Conservation (phyloP, 2,113 vertebrate species). For the Saccopteryx bilineata region DNA sequence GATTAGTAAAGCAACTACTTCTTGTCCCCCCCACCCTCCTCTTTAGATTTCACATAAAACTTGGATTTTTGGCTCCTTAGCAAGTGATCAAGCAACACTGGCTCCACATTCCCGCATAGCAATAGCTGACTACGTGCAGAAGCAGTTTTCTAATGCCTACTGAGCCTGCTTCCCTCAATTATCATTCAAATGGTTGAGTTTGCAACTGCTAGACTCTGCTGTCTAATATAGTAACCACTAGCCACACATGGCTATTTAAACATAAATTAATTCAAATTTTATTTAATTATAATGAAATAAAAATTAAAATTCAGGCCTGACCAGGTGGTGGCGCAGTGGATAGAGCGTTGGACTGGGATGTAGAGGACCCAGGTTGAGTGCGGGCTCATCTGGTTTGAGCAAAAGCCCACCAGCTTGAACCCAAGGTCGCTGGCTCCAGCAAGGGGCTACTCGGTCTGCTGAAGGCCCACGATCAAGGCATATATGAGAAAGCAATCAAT, state of each 20-base stretch:
- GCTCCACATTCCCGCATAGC: background rate
- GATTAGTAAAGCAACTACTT: no score
- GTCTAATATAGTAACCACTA: background rate
- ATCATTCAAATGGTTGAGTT: background rate
- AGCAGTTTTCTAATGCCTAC: background rate
- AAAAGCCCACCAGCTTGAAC: no score
- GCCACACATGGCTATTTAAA: background rate
- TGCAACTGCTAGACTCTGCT: background rate
- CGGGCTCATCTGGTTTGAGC: no score
- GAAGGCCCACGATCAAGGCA: no score
- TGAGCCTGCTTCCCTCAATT: background rate
- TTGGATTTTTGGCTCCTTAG: background rate
- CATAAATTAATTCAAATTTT: conserved; percentile 23
- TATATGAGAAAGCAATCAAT: no score
- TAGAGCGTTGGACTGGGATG: no score
- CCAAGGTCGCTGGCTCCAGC: no score
- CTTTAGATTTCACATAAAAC: background rate
- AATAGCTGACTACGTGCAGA: background rate
- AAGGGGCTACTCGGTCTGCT: no score
- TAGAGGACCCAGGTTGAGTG: no score
- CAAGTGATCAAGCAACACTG: background rate
- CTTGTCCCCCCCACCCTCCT: no score
- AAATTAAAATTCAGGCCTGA: background rate
- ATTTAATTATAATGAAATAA: conserved; percentile 22
- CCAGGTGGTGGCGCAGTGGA: no score